Percentiles rank a stretch among this genome's conserved stretches.
Conservation (phyloP, 2,797 vertebrate species). For the Somateria mollissima region DNA sequence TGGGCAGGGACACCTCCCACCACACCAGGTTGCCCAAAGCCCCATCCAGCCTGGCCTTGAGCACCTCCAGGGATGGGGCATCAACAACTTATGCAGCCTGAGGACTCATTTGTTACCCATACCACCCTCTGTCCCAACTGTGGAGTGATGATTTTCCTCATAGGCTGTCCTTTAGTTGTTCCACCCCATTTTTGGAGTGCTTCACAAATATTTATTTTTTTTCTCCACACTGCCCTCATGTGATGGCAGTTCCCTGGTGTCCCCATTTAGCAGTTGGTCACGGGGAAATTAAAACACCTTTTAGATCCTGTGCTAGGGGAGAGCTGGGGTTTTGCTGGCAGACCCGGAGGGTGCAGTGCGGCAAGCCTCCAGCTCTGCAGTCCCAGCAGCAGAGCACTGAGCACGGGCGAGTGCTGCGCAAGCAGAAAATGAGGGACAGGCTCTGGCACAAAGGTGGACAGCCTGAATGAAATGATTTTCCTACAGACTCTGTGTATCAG, state of each 20-base stretch:
- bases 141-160: neutral
- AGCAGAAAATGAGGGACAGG: neutral
- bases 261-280: neutral
- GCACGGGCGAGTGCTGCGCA: rapidly evolving
- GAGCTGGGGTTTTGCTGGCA: neutral
- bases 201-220: neutral
- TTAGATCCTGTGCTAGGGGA: neutral
- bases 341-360: rapidly evolving
- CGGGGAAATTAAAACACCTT: neutral
- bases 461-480: neutral
- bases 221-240: neutral
- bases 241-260: neutral
- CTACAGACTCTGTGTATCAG: neutral
- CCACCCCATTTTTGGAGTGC: rapidly evolving
- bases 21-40: too few relatives aligned
- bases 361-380: neutral
- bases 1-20: too few relatives aligned
- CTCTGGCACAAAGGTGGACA: neutral
- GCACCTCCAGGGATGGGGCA: too few relatives aligned
- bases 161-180: neutral
- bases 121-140: neutral
- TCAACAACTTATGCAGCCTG: neutral
- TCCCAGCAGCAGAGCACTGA: neutral
- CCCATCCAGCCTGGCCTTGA: too few relatives aligned
- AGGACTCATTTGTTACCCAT: neutral